Percentiles rank a stretch among this genome's conserved stretches.
Conservation (phyloP, 1,140 invertebrate genomes). For the Choristoneura fumiferana region DNA sequence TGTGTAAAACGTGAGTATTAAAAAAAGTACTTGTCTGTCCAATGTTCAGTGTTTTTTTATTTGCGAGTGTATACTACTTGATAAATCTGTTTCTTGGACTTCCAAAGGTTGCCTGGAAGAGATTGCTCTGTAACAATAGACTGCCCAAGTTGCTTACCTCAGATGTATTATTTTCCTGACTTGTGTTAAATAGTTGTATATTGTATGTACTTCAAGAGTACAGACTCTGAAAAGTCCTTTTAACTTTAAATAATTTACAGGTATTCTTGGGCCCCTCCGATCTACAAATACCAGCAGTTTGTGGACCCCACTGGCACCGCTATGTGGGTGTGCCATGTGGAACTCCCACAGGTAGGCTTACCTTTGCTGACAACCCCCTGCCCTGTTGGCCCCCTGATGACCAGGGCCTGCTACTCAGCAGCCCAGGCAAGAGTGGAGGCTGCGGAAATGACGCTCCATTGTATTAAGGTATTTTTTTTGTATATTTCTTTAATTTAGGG, state of each 20-base stretch:
- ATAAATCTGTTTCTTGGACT: too few relatives aligned
- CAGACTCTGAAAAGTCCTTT: not conserved
- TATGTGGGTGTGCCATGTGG: slow-evolving; percentile 48
- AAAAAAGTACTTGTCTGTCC: too few relatives aligned
- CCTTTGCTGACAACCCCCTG: slow-evolving; percentile 41
- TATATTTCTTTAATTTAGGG: slow-evolving; percentile 3
- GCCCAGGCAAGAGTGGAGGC: slow-evolving; percentile 57
- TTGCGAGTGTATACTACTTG: too few relatives aligned
- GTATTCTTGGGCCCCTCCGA: slow-evolving; percentile 54
- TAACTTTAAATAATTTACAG: slow-evolving; percentile 31
- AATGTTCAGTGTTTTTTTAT: too few relatives aligned
- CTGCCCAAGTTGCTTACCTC: too few relatives aligned
- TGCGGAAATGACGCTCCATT: slow-evolving; percentile 49
- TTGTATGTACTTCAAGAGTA: too few relatives aligned
- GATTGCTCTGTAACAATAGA: too few relatives aligned
- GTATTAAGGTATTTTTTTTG: slow-evolving; percentile 44
- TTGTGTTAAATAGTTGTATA: too few relatives aligned
- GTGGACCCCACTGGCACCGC: slow-evolving; percentile 39
- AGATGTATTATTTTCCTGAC: too few relatives aligned
- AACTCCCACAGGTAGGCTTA: slow-evolving; percentile 50
- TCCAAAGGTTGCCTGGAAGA: too few relatives aligned
- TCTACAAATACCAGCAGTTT: slow-evolving; percentile 53
- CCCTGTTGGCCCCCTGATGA: slow-evolving; percentile 45
- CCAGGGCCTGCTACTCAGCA: slow-evolving; percentile 39
- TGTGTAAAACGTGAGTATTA: slow-evolving; percentile 57